A percentile compares a stretch with the other conserved stretches of the same genome.
Conservation (phyloP, 2,888 invertebrate genomes). For the Actias luna region DNA sequence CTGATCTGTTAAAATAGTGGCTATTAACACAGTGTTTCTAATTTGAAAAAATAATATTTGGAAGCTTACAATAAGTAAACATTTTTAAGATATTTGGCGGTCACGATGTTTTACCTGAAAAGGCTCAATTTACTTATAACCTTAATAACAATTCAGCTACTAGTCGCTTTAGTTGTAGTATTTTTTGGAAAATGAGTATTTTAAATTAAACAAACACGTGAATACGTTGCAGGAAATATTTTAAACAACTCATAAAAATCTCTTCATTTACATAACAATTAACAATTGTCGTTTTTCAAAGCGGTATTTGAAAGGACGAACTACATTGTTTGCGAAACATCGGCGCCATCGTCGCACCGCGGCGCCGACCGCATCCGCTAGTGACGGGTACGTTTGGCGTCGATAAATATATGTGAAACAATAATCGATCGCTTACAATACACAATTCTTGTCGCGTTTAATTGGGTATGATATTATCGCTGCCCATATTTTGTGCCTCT, state of each 20-base stretch:
- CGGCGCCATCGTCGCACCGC: slow-evolving; percentile 48
- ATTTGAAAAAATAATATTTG: too few species aligned
- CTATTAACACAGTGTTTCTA: too few species aligned
- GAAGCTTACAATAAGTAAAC: too few species aligned
- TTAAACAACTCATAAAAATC: slow-evolving; percentile 41
- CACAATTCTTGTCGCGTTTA: slow-evolving; percentile 22
- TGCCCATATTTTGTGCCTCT: slow-evolving; percentile 1
- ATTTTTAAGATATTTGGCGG: too few species aligned
- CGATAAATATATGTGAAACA: slow-evolving; percentile 50
- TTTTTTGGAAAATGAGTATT: neutral
- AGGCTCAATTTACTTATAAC: neutral
- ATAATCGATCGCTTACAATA: slow-evolving; percentile 21
- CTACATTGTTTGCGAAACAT: slow-evolving; percentile 68
- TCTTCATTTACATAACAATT: slow-evolving; percentile 65
- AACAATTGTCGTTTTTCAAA: slow-evolving; percentile 64
- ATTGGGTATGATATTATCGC: slow-evolving; percentile 1
- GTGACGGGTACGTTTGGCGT: slow-evolving; percentile 55
- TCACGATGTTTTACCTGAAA: too few species aligned
- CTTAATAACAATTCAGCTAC: neutral
- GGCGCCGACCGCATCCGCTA: slow-evolving; percentile 74
- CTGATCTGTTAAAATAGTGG: too few species aligned
- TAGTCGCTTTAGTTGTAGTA: neutral
- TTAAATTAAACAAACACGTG: neutral
- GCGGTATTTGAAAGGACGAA: slow-evolving; percentile 50
- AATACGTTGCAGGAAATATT: neutral